phyloP scores from a whole-genome alignment of 2,888 invertebrate species.

The Drosophila algonquin region DNA sequence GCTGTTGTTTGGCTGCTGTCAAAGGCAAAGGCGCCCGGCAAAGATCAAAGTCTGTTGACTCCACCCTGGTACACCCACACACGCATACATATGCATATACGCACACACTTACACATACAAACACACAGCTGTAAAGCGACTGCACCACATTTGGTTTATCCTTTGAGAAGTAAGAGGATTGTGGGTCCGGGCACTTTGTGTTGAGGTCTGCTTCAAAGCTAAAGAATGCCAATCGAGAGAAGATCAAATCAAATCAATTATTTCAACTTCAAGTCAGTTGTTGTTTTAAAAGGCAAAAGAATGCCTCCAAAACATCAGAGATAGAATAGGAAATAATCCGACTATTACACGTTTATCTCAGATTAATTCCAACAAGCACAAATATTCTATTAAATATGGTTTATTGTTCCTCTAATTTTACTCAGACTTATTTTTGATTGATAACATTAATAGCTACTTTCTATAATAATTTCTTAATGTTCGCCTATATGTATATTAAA shows the following conservation, averaged over 20 bases:
- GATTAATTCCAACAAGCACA: no score
- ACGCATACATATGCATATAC: slow-evolving; percentile 11
- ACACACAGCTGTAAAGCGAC: neutral
- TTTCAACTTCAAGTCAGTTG: neutral
- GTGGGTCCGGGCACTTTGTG: slow-evolving; percentile 16
- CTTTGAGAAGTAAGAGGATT: slow-evolving; percentile 9
- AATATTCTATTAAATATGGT: no score
- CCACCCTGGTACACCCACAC: slow-evolving; percentile 23
- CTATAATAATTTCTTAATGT: no score
- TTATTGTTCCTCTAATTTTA: neutral
- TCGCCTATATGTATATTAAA: no score
- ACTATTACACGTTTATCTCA: no score
- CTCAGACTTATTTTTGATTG: neutral
- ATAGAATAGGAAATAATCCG: no score
- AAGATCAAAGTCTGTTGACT: slow-evolving; percentile 41
- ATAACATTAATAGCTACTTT: no score
- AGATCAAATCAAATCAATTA: slow-evolving; percentile 27
- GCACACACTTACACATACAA: slow-evolving; percentile 9
- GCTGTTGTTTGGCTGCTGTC: slow-evolving; percentile 10
- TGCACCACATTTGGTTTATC: slow-evolving; percentile 20
- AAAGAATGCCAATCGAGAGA: slow-evolving; percentile 20
- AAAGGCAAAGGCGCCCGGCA: slow-evolving; percentile 29
- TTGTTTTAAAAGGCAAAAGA: neutral
- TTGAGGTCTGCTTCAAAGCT: slow-evolving; percentile 19
- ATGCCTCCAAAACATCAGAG: no score